Evolutionary conservation across 1,140 invertebrate genomes (phyloP).

Genomic region (Aphaenogaster floridana): DNA sequence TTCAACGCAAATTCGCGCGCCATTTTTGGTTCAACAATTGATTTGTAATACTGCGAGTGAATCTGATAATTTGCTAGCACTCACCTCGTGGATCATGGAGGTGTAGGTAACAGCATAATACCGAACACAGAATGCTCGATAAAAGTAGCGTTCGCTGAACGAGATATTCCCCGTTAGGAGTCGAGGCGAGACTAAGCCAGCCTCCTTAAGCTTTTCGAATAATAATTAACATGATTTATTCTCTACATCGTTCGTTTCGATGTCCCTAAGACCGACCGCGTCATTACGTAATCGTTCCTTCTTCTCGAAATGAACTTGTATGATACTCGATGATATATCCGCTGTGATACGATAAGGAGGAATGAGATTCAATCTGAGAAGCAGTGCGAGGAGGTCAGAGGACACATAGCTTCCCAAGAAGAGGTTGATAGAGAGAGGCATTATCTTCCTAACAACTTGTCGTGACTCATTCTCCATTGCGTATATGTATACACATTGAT

Average conservation of each 20-base stretch:
- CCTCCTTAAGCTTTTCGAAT: neutral
- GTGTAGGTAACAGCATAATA: neutral
- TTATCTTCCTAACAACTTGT: constrained; percentile 33
- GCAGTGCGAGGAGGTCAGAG: constrained; percentile 31
- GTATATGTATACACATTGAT: constrained; percentile 13
- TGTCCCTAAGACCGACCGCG: neutral
- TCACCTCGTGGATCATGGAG: neutral
- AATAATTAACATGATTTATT: constrained; percentile 30
- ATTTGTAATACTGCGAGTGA: constrained; percentile 13
- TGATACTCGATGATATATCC: constrained; percentile 1
- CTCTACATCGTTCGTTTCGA: neutral
- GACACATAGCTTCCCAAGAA: constrained; percentile 31
- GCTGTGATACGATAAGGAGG: constrained; percentile 35
- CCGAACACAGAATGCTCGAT: neutral
- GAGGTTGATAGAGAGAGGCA: constrained; percentile 29
- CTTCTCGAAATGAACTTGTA: constrained; percentile 39
- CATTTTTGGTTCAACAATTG: constrained; percentile 72
- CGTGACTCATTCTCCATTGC: neutral
- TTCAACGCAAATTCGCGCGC: constrained; percentile 74
- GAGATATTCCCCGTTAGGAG: neutral
- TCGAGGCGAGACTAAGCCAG: neutral
- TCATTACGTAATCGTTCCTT: constrained; percentile 1
- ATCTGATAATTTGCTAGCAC: constrained; percentile 47
- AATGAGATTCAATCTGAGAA: constrained; percentile 34
- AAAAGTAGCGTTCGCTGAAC: neutral